These are phyloP conservation scores for Philaenus spumarius DNA, from an alignment of 1,140 invertebrate species.

Conservation along the genomic window DNA sequence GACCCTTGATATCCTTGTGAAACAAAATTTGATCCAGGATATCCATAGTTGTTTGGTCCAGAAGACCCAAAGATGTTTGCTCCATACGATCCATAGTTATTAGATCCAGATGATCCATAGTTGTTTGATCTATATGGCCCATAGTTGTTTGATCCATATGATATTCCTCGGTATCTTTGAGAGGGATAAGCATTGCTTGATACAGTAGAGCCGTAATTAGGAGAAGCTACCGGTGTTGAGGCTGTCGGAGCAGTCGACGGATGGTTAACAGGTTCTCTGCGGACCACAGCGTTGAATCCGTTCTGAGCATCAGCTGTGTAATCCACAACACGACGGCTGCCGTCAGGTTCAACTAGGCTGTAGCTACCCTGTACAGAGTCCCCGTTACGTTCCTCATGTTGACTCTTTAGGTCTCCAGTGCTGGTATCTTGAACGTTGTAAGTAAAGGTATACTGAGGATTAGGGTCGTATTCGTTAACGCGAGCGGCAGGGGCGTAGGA, in stretches of 20 bases:
- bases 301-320: slow-evolving; percentile 28
- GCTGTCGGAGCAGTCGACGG: not conserved
- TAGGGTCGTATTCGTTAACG: not conserved
- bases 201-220: slow-evolving; percentile 22
- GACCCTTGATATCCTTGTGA: no score
- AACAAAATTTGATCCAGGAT: no score
- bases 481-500: no score
- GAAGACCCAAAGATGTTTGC: no score
- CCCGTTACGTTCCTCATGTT: slow-evolving; percentile 45
- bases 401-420: slow-evolving; percentile 49
- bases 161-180: no score
- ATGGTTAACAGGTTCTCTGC: slow-evolving; percentile 12
- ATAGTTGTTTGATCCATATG: no score
- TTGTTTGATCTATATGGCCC: no score
- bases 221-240: not conserved
- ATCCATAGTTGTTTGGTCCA: no score
- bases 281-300: slow-evolving; percentile 30
- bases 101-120: no score
- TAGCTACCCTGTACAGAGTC: slow-evolving; percentile 46
- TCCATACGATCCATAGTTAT: no score
- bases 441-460: slow-evolving; percentile 45
- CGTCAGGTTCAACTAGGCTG: slow-evolving; percentile 30
- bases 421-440: slow-evolving; percentile 47
- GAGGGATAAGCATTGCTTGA: not conserved
- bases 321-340: slow-evolving; percentile 24